These are phyloP conservation scores for Decapterus maruadsi DNA, from an alignment of 2,797 vertebrate species.

Conservation along the genomic window DNA sequence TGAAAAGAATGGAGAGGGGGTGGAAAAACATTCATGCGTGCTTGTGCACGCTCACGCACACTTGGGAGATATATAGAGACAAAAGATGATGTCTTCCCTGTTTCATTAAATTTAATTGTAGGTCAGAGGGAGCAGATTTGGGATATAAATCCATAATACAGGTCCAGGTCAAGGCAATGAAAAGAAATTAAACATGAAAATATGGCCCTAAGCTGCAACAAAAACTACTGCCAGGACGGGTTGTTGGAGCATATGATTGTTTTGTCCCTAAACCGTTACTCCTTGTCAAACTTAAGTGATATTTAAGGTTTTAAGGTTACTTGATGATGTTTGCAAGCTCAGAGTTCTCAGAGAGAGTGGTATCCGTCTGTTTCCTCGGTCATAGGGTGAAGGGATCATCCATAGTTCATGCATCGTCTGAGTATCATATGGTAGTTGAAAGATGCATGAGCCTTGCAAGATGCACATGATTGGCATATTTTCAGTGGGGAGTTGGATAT, in stretches of 20 bases:
- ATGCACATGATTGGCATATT: constrained; percentile 24
- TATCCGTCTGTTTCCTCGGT: not conserved
- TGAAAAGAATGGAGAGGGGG: constrained; percentile 52
- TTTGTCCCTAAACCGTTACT: constrained; percentile 37
- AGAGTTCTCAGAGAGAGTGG: not conserved
- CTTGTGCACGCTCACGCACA: constrained; percentile 34
- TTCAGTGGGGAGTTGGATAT: not conserved
- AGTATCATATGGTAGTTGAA: constrained; percentile 10
- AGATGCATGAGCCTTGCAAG: constrained; percentile 11
- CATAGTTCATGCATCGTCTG: constrained; percentile 1
- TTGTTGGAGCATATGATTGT: constrained; percentile 33
- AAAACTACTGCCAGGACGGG: constrained; percentile 48
- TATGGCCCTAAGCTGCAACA: constrained; percentile 59
- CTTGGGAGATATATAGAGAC: constrained; percentile 39
- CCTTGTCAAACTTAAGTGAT: constrained; percentile 24
- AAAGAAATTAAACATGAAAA: constrained; percentile 79
- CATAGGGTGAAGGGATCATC: not conserved
- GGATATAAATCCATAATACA: constrained; percentile 77
- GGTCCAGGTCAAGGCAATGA: constrained; percentile 73
- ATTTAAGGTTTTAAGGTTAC: not conserved
- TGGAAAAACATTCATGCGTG: constrained; percentile 66
- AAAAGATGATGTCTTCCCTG: constrained; percentile 67
- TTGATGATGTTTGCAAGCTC: not conserved
- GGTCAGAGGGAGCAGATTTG: constrained; percentile 78
- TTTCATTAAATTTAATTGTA: constrained; percentile 84